Conservation (phyloP, 2,113 vertebrate species). For the Otis tarda region DNA sequence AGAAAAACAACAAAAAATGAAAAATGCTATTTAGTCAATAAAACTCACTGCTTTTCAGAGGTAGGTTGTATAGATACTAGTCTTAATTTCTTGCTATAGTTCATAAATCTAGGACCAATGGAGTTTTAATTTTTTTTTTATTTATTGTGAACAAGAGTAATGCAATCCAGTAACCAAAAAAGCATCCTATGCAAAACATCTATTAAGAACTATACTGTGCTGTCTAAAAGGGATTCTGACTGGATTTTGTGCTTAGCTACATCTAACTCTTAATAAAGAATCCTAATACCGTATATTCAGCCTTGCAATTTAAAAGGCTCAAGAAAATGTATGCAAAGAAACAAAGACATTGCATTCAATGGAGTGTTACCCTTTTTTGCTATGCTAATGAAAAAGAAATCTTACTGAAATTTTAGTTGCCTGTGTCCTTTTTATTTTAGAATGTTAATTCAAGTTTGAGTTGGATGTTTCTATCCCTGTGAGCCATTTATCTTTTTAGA, state of each 20-base stretch:
- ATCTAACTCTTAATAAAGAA: conserved; percentile 35
- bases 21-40: not conserved
- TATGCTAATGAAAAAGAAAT: conserved; percentile 20
- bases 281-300: not conserved
- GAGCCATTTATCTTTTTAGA: not conserved
- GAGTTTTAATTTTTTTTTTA: not conserved
- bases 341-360: not conserved
- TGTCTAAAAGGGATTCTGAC: not conserved
- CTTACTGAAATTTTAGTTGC: not conserved
- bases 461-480: not conserved
- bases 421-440: conserved; percentile 7
- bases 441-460: not conserved
- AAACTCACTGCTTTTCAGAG: not conserved
- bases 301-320: conserved; percentile 9
- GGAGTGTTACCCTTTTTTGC: not conserved
- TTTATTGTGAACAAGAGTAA: not conserved
- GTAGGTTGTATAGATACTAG: not conserved
- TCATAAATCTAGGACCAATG: not conserved
- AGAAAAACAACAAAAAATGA: too few relatives aligned
- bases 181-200: not conserved
- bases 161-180: not conserved
- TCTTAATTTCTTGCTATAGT: not conserved
- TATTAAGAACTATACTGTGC: not conserved
- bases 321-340: conserved; percentile 30
- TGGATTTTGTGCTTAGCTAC: conserved; percentile 47